Percentiles rank a stretch among this genome's conserved stretches.
phyloP scores from a whole-genome alignment of 1,140 invertebrate species.

The Drosophila melanogaster region DNA sequence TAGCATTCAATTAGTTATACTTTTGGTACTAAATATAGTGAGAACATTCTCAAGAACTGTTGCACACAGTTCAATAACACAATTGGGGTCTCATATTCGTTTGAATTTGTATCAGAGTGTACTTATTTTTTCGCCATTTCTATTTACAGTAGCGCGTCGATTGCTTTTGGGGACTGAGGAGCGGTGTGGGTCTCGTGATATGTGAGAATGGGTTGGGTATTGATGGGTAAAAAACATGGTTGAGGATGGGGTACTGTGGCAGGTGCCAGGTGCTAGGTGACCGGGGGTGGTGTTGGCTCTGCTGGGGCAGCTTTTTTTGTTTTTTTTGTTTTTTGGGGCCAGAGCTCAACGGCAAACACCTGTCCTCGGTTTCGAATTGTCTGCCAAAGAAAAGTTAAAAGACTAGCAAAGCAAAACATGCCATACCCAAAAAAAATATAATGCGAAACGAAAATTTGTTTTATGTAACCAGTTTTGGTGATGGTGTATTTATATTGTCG shows the following conservation, averaged over 20 bases:
- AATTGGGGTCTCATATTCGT: no score
- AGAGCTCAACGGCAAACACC: constrained; percentile 62
- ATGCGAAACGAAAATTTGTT: constrained; percentile 39
- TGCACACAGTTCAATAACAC: no score
- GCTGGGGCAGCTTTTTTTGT: constrained; percentile 7
- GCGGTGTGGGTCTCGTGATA: constrained; percentile 41
- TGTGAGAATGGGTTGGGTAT: constrained; percentile 26
- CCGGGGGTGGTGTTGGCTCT: constrained; percentile 9
- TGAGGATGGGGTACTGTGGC: background rate
- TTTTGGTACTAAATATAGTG: no score
- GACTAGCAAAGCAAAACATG: background rate
- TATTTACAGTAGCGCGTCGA: constrained; percentile 42
- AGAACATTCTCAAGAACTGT: no score
- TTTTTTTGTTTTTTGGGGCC: constrained; percentile 34
- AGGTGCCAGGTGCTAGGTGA: background rate
- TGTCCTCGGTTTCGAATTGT: constrained; percentile 41
- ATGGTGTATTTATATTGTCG: constrained; percentile 15
- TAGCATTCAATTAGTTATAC: no score
- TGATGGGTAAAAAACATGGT: constrained; percentile 4
- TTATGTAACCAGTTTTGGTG: constrained; percentile 73
- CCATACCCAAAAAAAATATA: constrained; percentile 4
- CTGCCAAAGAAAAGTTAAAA: constrained; percentile 25
- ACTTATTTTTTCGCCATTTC: constrained; percentile 13
- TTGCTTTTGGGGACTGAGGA: constrained; percentile 35
- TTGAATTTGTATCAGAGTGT: background rate